Evolutionary conservation across 2,113 vertebrate species (phyloP).

Genomic region (Orycteropus afer): DNA sequence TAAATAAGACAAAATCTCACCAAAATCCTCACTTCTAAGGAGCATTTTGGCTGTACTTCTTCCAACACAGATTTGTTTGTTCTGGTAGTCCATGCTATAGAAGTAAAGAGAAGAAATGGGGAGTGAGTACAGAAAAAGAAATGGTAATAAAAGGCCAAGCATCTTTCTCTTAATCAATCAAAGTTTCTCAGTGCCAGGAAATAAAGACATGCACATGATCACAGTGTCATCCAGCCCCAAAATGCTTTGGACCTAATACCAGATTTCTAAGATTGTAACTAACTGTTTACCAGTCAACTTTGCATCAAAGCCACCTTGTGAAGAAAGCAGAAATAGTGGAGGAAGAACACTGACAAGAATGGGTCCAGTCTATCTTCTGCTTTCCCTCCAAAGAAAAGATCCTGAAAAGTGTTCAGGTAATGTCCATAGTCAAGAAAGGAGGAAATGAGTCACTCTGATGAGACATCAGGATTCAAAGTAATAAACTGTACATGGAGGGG

Average conservation of each 20-base stretch:
- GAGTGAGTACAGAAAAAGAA: neutral
- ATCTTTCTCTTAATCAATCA: neutral
- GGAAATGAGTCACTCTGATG: neutral
- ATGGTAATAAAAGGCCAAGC: neutral
- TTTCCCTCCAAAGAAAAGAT: constrained; percentile 3
- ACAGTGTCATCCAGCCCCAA: neutral
- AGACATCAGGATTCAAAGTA: neutral
- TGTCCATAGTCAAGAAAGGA: neutral
- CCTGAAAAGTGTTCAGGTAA: neutral
- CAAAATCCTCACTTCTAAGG: neutral
- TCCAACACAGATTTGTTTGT: neutral
- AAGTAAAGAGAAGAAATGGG: neutral
- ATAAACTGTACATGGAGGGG: neutral
- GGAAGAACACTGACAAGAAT: neutral
- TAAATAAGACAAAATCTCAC: neutral
- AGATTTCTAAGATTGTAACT: neutral
- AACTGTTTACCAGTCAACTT: neutral
- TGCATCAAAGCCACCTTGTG: neutral
- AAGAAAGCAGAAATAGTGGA: neutral
- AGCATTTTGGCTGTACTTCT: too few species aligned
- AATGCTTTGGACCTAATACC: neutral
- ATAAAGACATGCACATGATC: neutral
- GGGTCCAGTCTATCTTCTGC: neutral
- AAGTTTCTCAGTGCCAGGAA: neutral
- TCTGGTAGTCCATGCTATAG: neutral